Base-by-base conservation (phyloP, 2,113 vertebrate genomes). In the Caranx ignobilis region DNA sequence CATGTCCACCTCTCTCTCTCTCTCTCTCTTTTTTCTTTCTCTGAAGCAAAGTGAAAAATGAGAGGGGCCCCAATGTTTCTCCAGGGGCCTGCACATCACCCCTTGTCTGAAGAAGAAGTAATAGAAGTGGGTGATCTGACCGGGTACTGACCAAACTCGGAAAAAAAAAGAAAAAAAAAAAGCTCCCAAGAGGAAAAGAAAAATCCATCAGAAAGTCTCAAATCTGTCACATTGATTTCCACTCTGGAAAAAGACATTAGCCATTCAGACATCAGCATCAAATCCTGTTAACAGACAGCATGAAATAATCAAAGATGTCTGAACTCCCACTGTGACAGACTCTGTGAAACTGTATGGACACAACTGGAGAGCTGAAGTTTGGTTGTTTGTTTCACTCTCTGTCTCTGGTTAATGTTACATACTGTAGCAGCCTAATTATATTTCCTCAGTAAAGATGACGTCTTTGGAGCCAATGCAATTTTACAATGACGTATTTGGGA, bases 31-130 rank as follows among this genome's bases (percentile, higher is more conserved):
- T 8, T 50, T 41, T 57, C 63, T 66, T 55, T 61, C 12, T 45
- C 10, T 67, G 15, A 26, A 32, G 54, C 32, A 54, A 81, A 63
- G 54, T 73, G 54, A 78, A 83, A 85, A 66, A 0, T 10, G 2
- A 68, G 71, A 83, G n/a, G 63, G 39, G 64, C 62, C 59, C 59
- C 35, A n/a, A 62, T 69, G 68, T 68, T 63, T 55, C 56, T 75
- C 21, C 55, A 48, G 55, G 71, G 62, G 59, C 41, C 72, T 41
- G 45, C n/a, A 67, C n/a, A 66, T 73, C 26, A 26, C 39, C 19
- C 3, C 15, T 5, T 21, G 16, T 79, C 61, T 71, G 34, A 47
- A 19, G 56, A 43, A 19, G 26, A 32, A 63, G 1, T 10, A 62
- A 50, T 19, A 55, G 1, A 61, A 41, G 11, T 0, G 0, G 11